phyloP scores from a whole-genome alignment of 2,797 vertebrate species.

The Lateolabrax maculatus region DNA sequence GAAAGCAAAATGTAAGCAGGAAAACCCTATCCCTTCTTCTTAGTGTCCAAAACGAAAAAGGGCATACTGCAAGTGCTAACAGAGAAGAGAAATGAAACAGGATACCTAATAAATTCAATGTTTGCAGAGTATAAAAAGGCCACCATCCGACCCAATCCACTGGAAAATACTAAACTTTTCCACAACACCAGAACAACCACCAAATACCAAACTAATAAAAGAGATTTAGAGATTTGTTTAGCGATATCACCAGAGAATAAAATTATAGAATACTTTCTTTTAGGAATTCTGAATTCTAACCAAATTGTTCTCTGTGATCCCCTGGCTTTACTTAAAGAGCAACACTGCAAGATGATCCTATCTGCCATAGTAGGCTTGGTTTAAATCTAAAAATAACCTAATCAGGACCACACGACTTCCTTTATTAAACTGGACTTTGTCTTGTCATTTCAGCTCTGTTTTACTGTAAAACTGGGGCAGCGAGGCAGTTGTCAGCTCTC shows the following conservation, averaged over 20 bases:
- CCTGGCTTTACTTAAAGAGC: conserved; percentile 6
- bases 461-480: conserved; percentile 53
- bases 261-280: background rate
- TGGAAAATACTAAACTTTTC: conserved; percentile 49
- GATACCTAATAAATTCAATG: conserved; percentile 1
- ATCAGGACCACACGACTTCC: conserved; percentile 10
- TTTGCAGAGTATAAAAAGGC: conserved; percentile 27
- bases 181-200: conserved; percentile 21
- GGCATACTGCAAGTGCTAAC: background rate
- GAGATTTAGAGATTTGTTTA: conserved; percentile 15
- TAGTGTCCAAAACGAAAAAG: background rate
- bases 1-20: background rate
- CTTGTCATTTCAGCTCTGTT: conserved; percentile 35
- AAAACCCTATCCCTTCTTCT: background rate
- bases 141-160: conserved; percentile 14
- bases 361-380: background rate
- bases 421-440: conserved; percentile 38
- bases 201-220: conserved; percentile 33
- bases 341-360: background rate
- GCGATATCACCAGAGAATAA: background rate
- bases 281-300: conserved; percentile 10
- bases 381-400: conserved; percentile 38
- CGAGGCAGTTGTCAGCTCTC: conserved; percentile 41
- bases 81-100: conserved; percentile 20
- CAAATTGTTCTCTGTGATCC: background rate